phyloP scores from a whole-genome alignment of 2,797 vertebrate species.

The Lithobates sylvaticus region DNA sequence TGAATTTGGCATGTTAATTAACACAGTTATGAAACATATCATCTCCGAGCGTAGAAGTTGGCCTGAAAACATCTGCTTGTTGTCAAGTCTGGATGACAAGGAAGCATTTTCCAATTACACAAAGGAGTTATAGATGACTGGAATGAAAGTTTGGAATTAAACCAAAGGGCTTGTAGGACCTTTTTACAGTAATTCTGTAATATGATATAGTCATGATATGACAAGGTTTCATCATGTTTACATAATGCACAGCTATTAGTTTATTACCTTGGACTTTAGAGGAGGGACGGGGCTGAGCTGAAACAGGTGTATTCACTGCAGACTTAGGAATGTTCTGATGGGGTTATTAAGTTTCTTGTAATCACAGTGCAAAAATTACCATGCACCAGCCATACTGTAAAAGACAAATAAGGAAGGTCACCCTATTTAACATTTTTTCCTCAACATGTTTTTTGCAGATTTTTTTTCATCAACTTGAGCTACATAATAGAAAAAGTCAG shows the following conservation, averaged over 20 bases:
- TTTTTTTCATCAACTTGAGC: too few relatives aligned
- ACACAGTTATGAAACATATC: constrained; percentile 29
- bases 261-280: too few relatives aligned
- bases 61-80: constrained; percentile 33
- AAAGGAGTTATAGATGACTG: constrained; percentile 14
- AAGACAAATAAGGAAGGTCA: too few relatives aligned
- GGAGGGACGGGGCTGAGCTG: too few relatives aligned
- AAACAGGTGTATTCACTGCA: too few relatives aligned
- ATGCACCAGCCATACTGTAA: too few relatives aligned
- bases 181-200: constrained; percentile 16
- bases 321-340: not conserved
- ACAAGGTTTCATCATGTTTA: constrained; percentile 2
- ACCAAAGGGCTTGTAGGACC: not conserved
- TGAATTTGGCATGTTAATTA: constrained; percentile 32
- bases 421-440: too few relatives aligned
- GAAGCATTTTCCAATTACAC: constrained; percentile 51
- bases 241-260: not conserved
- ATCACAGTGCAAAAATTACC: not conserved
- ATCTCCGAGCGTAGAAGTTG: not conserved
- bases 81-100: constrained; percentile 21
- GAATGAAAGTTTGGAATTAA: constrained; percentile 3
- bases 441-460: too few relatives aligned
- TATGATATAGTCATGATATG: constrained; percentile 16
- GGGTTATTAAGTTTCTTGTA: not conserved
- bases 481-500: too few relatives aligned